phyloP scores from a whole-genome alignment of 1,140 invertebrate species.

The Drosophila eugracilis region DNA sequence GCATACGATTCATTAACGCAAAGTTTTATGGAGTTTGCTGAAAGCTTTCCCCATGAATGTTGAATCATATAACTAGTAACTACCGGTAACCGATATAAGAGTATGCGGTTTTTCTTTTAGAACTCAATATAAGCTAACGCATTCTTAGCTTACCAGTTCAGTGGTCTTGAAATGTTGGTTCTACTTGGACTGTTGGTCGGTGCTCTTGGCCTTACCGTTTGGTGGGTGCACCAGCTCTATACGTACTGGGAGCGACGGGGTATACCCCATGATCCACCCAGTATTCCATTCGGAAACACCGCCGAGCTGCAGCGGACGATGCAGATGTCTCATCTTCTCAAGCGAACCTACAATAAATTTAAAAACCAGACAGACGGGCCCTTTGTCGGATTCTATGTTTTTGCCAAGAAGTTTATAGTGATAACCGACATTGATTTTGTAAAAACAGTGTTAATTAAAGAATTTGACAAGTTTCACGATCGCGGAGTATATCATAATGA shows the following conservation, averaged over 20 bases:
- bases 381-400: slow-evolving; percentile 57
- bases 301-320: slow-evolving; percentile 23
- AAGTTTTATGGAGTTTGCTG: no score
- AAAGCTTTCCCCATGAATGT: no score
- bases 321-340: slow-evolving; percentile 22
- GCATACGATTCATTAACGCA: no score
- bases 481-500: slow-evolving; percentile 85
- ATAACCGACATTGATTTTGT: slow-evolving; percentile 73
- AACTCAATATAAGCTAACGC: no score
- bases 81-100: no score
- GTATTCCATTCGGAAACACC: slow-evolving; percentile 68
- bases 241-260: slow-evolving; percentile 81
- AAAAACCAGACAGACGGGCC: slow-evolving; percentile 51
- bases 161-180: slow-evolving; percentile 19
- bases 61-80: no score
- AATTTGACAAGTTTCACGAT: slow-evolving; percentile 86
- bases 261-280: slow-evolving; percentile 79
- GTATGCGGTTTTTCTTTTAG: no score
- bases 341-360: slow-evolving; percentile 46
- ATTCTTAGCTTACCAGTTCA: background rate
- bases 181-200: slow-evolving; percentile 16
- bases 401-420: slow-evolving; percentile 15
- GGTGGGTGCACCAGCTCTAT: slow-evolving; percentile 22
- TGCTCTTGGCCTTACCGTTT: slow-evolving; percentile 13
- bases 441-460: slow-evolving; percentile 86